Evolutionary conservation across 2,113 vertebrate genomes (phyloP).

Genomic region (Cinclus mexicanus): DNA sequence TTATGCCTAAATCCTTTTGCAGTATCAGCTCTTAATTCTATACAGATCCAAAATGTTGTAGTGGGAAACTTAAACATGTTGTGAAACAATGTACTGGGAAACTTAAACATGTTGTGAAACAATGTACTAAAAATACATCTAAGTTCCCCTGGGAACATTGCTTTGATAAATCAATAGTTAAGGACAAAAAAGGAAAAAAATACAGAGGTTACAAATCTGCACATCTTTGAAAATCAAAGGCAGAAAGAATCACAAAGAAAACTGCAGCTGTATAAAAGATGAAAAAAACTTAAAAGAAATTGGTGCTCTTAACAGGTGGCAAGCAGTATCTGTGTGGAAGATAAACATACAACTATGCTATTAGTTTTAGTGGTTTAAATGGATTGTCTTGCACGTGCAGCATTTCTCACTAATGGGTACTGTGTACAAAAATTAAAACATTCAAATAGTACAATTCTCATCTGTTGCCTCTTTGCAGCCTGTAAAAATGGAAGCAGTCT

Average conservation of each 20-base stretch:
- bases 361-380: background rate
- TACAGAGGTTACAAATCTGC: background rate
- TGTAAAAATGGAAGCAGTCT: slow-evolving; percentile 77
- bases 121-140: background rate
- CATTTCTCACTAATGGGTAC: background rate
- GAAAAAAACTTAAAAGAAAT: background rate
- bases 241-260: background rate
- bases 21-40: background rate
- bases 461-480: slow-evolving; percentile 5
- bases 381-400: background rate
- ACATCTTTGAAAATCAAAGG: background rate
- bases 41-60: background rate
- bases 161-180: background rate
- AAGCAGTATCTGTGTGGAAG: background rate
- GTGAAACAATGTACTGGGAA: background rate
- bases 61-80: background rate
- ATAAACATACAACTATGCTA: background rate
- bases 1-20: background rate
- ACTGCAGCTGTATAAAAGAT: background rate
- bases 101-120: background rate
- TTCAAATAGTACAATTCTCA: background rate
- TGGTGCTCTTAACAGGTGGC: background rate
- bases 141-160: background rate
- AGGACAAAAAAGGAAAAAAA: background rate
- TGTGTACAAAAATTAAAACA: background rate